These are phyloP conservation scores for Nematolebias whitei DNA, from an alignment of 2,113 vertebrate species.

Conservation along the genomic window DNA sequence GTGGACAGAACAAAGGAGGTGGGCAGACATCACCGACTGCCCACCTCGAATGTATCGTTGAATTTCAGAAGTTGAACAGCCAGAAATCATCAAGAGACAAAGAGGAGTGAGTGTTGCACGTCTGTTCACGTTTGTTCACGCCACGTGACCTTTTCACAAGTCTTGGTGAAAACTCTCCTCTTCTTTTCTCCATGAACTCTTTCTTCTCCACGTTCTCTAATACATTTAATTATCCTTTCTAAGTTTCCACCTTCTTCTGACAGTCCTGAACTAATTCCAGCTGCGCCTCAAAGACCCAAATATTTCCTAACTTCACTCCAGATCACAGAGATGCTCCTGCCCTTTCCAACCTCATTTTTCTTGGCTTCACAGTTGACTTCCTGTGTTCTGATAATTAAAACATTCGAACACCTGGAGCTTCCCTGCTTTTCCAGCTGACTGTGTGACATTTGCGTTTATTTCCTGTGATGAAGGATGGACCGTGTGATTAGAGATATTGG, in stretches of 20 bases:
- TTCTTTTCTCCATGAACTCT: not conserved
- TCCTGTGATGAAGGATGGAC: constrained; percentile 31
- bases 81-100: constrained; percentile 26
- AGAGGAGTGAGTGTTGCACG: constrained; percentile 40
- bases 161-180: not conserved
- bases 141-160: constrained; percentile 3
- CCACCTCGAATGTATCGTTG: constrained; percentile 56
- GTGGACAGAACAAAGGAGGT: constrained; percentile 49
- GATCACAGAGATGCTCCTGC: constrained; percentile 20
- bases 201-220: constrained; percentile 11
- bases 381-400: constrained; percentile 44
- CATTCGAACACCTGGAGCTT: constrained; percentile 28
- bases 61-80: constrained; percentile 55
- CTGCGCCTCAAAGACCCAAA: constrained; percentile 15
- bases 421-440: constrained; percentile 32
- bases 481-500: constrained; percentile 18
- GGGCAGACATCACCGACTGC: constrained; percentile 25
- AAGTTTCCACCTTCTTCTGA: constrained; percentile 10
- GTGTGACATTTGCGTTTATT: constrained; percentile 22
- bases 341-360: constrained; percentile 14
- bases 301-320: constrained; percentile 22
- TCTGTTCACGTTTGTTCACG: constrained; percentile 29
- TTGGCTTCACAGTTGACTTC: constrained; percentile 60
- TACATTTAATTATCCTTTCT: constrained; percentile 10
- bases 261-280: constrained; percentile 13